Percentiles rank a stretch among this genome's conserved stretches.
These are phyloP conservation scores for Penaeus indicus DNA, from an alignment of 1,140 invertebrate genomes.

Conservation along the genomic window DNA sequence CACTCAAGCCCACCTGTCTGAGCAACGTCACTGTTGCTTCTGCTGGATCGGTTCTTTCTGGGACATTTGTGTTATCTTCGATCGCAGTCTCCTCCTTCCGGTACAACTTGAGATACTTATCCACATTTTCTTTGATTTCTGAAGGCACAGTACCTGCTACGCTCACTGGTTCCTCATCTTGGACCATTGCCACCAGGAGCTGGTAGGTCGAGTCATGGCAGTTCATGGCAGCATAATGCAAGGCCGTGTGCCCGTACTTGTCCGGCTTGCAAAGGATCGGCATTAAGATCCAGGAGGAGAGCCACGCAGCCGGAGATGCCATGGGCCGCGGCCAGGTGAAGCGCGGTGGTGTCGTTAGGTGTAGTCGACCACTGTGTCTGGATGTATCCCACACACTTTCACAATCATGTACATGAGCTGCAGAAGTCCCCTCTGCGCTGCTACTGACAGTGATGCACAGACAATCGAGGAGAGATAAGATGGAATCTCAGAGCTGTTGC, in stretches of 20 bases:
- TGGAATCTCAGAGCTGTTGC: neutral
- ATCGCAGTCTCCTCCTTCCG: neutral
- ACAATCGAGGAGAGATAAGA: neutral
- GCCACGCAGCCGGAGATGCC: constrained; percentile 32
- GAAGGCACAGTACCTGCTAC: neutral
- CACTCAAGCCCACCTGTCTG: neutral
- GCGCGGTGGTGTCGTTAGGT: too few species aligned
- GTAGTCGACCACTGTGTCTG: too few species aligned
- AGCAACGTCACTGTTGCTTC: constrained; percentile 23
- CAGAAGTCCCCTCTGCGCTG: too few species aligned
- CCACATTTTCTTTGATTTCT: constrained; percentile 23
- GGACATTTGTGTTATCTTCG: neutral
- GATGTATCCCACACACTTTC: too few species aligned
- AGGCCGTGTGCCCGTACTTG: constrained; percentile 31
- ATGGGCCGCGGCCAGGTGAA: constrained; percentile 12
- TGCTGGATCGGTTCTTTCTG: neutral
- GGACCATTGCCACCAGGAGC: constrained; percentile 4
- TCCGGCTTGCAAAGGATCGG: neutral
- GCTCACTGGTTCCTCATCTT: neutral
- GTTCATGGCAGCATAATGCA: constrained; percentile 51
- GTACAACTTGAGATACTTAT: constrained; percentile 3
- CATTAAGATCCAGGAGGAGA: constrained; percentile 15
- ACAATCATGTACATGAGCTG: constrained; percentile 14
- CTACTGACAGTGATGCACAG: too few species aligned
- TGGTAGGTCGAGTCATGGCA: constrained; percentile 32